Evolutionary conservation across 2,888 invertebrate species (phyloP).

Genomic region (Dinocampus coccinellae): DNA sequence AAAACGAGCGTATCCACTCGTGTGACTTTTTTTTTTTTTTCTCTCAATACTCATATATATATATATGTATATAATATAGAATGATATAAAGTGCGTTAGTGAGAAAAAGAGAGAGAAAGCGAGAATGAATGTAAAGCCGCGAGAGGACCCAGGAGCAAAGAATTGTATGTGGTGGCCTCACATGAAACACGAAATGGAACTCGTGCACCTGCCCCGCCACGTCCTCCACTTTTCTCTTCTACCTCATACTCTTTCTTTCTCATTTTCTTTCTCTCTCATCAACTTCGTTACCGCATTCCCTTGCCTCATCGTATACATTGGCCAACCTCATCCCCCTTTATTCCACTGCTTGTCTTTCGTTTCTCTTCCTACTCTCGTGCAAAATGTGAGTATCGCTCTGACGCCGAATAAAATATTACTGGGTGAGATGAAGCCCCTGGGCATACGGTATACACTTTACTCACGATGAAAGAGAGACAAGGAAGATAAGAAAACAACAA

Average conservation of each 20-base stretch:
- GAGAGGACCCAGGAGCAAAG: constrained; percentile 33
- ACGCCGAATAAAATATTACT: constrained; percentile 32
- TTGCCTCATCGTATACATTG: constrained; percentile 26
- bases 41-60: no score
- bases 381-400: neutral
- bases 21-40: constrained; percentile 42
- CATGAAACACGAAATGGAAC: constrained; percentile 62
- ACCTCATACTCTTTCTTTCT: neutral
- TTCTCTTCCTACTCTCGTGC: constrained; percentile 11
- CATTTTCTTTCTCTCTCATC: constrained; percentile 16
- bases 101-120: constrained; percentile 21
- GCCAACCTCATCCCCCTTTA: no score
- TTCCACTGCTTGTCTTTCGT: neutral
- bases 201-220: constrained; percentile 47
- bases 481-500: neutral
- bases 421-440: constrained; percentile 25
- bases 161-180: neutral
- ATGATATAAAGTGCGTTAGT: constrained; percentile 20
- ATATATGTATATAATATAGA: no score
- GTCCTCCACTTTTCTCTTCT: constrained; percentile 28
- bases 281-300: constrained; percentile 30
- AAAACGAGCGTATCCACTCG: constrained; percentile 22
- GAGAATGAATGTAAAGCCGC: constrained; percentile 34
- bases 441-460: neutral
- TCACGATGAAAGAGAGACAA: neutral